Conservation (phyloP, 2,113 vertebrate species). For the Burhinus bistriatus region DNA sequence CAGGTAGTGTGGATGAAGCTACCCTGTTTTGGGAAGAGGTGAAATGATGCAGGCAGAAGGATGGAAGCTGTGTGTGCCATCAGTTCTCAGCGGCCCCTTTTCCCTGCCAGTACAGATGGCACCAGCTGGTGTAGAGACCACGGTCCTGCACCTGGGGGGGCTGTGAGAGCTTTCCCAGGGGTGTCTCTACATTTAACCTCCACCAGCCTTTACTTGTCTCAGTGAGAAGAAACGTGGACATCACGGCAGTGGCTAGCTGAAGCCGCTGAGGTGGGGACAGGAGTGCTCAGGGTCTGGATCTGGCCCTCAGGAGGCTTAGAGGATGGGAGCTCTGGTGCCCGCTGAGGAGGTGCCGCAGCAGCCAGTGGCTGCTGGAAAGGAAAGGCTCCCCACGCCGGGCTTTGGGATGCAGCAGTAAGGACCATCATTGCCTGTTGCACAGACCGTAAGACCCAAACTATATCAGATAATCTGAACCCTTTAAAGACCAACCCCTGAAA, state of each 20-base stretch:
- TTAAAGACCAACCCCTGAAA: neutral
- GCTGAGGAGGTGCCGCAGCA: fast-evolving
- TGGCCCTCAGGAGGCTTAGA: neutral
- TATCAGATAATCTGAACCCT: neutral
- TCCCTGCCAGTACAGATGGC: neutral
- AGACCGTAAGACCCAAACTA: neutral
- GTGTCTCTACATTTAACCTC: neutral
- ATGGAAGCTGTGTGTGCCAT: neutral
- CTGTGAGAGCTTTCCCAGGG: neutral
- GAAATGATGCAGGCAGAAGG: neutral
- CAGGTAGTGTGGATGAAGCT: neutral
- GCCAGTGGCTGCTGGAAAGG: neutral
- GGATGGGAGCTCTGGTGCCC: neutral
- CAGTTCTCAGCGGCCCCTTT: neutral
- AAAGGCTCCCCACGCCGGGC: fast-evolving
- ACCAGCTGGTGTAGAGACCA: fast-evolving
- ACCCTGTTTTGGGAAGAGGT: neutral
- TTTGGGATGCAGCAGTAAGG: neutral
- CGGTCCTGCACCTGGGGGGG: fast-evolving
- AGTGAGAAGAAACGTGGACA: neutral
- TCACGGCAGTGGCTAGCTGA: neutral
- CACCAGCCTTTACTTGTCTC: neutral
- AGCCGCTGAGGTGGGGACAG: neutral
- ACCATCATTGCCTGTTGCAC: neutral
- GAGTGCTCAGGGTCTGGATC: neutral